Evolutionary conservation across 1,140 invertebrate species (phyloP).

Genomic region (Pseudobourletiella spinata): DNA sequence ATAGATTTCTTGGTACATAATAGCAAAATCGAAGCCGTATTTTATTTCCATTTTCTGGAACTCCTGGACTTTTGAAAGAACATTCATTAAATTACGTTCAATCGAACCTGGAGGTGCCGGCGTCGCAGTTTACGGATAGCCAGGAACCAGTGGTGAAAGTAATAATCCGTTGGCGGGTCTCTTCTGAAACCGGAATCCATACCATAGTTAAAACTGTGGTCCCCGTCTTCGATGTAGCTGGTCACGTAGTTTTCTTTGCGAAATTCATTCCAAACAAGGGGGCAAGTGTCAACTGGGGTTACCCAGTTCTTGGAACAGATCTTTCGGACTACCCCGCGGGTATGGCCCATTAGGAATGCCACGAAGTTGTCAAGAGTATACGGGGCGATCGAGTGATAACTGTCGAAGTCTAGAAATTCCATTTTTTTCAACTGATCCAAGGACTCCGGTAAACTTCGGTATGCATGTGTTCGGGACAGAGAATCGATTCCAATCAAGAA

Average conservation of each 20-base stretch:
- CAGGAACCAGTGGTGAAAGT: not conserved
- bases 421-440: not conserved
- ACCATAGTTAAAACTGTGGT: not conserved
- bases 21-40: not conserved
- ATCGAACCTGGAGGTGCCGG: too few relatives aligned
- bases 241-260: not conserved
- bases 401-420: not conserved
- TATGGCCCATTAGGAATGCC: not conserved
- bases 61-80: not conserved
- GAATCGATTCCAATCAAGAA: not conserved
- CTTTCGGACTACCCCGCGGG: not conserved
- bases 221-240: not conserved
- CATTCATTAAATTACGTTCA: not conserved
- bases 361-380: not conserved
- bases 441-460: not conserved
- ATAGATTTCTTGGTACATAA: not conserved
- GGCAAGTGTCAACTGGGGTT: not conserved
- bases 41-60: not conserved
- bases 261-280: not conserved
- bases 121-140: not conserved
- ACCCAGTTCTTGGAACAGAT: not conserved
- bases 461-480: not conserved
- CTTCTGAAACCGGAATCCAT: not conserved
- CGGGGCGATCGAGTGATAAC: not conserved
- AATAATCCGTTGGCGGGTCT: not conserved